Evolutionary conservation across 1,140 invertebrate genomes (phyloP), one percentile per base, ranked within the genome.

Genomic region (Cryptotermes secundus): DNA sequence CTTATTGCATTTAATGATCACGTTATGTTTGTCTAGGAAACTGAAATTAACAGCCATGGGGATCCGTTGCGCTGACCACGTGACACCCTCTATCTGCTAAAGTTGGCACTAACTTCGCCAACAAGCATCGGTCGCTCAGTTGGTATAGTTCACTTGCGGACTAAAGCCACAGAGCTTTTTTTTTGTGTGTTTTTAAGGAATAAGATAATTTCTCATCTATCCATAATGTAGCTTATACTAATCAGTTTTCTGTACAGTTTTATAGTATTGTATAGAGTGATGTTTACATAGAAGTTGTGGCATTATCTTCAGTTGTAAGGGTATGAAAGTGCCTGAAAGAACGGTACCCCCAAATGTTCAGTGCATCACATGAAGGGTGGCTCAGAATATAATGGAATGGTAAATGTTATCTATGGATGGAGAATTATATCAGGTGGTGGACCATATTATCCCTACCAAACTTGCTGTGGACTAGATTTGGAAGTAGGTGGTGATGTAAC

Each of bases 261-360:
- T 72, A 31, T 72, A 72, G 59, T n/a, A 72, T 72, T 72, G n/a
- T 72, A 72, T 26, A 72, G 26, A 72, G 59, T 72, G 59, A 72
- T 72, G 26, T 0, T 72, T 72, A n/a, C 26, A 2, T 72, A 72
- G 59, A 72, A 72, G 59, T 72, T 72, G 7, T n/a, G 24, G n/a
- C 3, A 65, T n/a, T 7, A n/a, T 26, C 59, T 31, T 72, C 26
- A 59, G 53, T 72, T 72, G 4, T 72, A 72, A 31, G 2, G 31
- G 14, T 31, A 14, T 26, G 59, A 72, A 72, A 72, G 59, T 72
- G 59, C 59, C 59, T 72, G 0, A n/a, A 72, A 59, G 7, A 19
- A 59, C 7, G 22, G 12, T 59, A 59, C 12, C 22, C 53, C 10
- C 38, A 42, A 12, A 42, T 14, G 16, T 10, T 42, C 38, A 42